phyloP scores from a whole-genome alignment of 2,113 vertebrate species.

The Meleagris gallopavo region DNA sequence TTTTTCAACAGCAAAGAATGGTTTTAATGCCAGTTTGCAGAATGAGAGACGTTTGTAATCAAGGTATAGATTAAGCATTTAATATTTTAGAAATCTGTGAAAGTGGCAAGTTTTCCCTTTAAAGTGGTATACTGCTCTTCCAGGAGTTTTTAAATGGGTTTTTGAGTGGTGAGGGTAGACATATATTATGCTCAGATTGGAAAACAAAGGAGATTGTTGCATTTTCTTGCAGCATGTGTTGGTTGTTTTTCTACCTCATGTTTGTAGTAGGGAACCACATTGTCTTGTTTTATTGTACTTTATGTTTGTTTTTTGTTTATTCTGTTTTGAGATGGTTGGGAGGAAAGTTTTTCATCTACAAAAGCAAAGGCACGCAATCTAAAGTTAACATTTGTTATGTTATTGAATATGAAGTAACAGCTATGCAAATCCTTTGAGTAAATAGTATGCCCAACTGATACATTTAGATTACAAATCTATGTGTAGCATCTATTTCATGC shows the following conservation, averaged over 20 bases:
- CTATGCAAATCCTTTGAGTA: not conserved
- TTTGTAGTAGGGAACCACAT: not conserved
- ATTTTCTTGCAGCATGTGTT: not conserved
- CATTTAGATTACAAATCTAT: not conserved
- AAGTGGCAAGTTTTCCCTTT: conserved; percentile 53
- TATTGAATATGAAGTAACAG: not conserved
- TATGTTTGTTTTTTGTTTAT: not conserved
- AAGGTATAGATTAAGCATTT: conserved; percentile 61
- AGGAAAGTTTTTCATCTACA: not conserved
- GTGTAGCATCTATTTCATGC: rapidly evolving
- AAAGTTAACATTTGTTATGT: not conserved
- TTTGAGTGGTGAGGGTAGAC: not conserved
- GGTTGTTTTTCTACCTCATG: not conserved
- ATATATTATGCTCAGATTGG: not conserved
- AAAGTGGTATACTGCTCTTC: conserved; percentile 35
- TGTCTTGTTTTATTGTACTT: not conserved
- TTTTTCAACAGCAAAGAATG: conserved; percentile 54
- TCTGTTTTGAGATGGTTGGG: not conserved
- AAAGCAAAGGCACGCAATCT: not conserved
- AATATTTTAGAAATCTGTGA: conserved; percentile 62
- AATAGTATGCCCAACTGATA: not conserved
- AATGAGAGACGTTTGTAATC: conserved; percentile 68
- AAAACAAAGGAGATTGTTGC: not conserved
- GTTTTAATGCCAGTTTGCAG: conserved; percentile 60
- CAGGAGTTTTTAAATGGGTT: conserved; percentile 44